Evolutionary conservation across 2,113 vertebrate genomes (phyloP).

Genomic region (Passerina amoena): DNA sequence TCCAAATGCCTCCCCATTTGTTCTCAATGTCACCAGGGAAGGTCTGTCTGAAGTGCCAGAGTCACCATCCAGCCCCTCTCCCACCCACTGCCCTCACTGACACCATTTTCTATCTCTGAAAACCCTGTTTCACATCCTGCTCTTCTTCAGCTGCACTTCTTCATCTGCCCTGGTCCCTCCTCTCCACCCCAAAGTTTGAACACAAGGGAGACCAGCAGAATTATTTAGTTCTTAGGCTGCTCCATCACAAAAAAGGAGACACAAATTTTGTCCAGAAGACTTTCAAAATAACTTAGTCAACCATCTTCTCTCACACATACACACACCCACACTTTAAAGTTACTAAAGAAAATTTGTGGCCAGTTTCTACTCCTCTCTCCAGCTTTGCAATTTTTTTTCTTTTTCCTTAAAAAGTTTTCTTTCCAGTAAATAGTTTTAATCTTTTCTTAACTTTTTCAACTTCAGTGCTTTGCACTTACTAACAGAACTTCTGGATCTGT

Average conservation of each 20-base stretch:
- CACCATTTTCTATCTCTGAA: not conserved
- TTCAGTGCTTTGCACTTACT: not conserved
- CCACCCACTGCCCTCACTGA: not conserved
- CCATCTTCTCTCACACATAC: too few relatives aligned
- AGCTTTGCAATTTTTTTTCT: not conserved
- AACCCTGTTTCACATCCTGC: not conserved
- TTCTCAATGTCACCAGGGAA: constrained; percentile 27
- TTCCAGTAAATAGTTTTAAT: not conserved
- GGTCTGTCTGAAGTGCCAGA: not conserved
- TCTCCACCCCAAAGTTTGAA: not conserved
- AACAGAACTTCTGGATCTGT: not conserved
- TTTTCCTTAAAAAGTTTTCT: not conserved
- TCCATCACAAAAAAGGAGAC: not conserved
- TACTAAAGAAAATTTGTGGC: not conserved
- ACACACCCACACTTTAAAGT: not conserved
- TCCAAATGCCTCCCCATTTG: not conserved
- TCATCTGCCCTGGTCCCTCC: too few relatives aligned
- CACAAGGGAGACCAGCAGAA: not conserved
- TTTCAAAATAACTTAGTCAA: not conserved
- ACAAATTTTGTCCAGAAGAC: not conserved
- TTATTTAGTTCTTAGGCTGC: not conserved
- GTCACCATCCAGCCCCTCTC: not conserved
- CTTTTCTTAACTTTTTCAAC: not conserved
- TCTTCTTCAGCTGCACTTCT: not conserved
- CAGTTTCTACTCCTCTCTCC: not conserved